phyloP scores from a whole-genome alignment of 2,797 vertebrate genomes.

The Botia kubotai region DNA sequence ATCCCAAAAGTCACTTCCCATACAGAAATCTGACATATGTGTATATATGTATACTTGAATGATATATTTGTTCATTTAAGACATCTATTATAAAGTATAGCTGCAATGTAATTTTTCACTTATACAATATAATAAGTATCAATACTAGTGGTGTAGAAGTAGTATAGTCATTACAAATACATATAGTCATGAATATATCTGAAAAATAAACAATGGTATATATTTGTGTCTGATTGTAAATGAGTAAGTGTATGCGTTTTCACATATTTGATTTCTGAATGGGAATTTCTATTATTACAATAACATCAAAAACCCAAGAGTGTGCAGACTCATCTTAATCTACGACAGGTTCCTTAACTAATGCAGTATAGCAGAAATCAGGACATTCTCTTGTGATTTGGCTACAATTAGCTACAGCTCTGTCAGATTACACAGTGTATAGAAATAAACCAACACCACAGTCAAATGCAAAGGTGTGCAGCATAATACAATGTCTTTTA shows the following conservation, averaged over 20 bases:
- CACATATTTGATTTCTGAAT: background rate
- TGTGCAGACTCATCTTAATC: background rate
- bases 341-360: constrained; percentile 16
- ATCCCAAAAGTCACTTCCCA: background rate
- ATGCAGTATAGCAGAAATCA: constrained; percentile 21
- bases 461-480: constrained; percentile 47
- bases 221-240: too few relatives aligned
- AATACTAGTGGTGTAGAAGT: too few relatives aligned
- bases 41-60: background rate
- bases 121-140: background rate
- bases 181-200: background rate
- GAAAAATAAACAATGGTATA: background rate
- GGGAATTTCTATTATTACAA: background rate
- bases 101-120: background rate
- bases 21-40: constrained; percentile 6
- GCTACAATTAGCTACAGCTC: constrained; percentile 39
- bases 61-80: background rate
- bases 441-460: constrained; percentile 32
- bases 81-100: background rate
- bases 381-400: constrained; percentile 39
- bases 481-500: constrained; percentile 41
- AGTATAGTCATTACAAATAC: too few relatives aligned
- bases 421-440: constrained; percentile 48
- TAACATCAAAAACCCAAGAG: background rate
- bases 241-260: background rate